Conservation (phyloP, 1,140 invertebrate genomes). For the Geopemphigus sp. region DNA sequence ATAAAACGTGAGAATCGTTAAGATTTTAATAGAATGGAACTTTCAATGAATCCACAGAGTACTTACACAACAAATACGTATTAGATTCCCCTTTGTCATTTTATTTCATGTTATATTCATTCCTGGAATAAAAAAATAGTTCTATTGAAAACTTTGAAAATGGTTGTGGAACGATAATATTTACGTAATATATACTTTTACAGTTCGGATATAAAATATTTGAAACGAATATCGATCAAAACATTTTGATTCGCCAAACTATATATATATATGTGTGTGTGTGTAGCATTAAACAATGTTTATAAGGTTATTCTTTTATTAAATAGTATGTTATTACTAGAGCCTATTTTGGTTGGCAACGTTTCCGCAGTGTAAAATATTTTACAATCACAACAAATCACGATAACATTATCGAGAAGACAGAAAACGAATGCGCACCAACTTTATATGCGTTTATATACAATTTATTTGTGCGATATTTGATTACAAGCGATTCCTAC, state of each 20-base stretch:
- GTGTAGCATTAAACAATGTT: too few relatives aligned
- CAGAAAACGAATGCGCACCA: neutral
- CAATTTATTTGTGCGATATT: constrained; percentile 8
- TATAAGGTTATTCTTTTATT: neutral
- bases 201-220: neutral
- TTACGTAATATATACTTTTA: neutral
- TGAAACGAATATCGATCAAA: too few relatives aligned
- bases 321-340: neutral
- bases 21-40: neutral
- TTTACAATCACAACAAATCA: neutral
- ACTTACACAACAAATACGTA: neutral
- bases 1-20: too few relatives aligned
- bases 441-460: neutral
- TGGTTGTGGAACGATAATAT: neutral
- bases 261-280: too few relatives aligned
- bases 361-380: neutral
- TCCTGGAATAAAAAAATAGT: neutral
- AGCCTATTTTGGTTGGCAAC: neutral
- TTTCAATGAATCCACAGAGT: neutral
- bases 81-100: neutral
- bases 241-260: too few relatives aligned
- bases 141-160: too few relatives aligned
- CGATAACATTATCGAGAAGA: neutral
- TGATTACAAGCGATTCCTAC: constrained; percentile 54
- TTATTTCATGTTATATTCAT: too few relatives aligned